Base-by-base conservation (phyloP, 2,113 vertebrate genomes). In the Alces alces region DNA sequence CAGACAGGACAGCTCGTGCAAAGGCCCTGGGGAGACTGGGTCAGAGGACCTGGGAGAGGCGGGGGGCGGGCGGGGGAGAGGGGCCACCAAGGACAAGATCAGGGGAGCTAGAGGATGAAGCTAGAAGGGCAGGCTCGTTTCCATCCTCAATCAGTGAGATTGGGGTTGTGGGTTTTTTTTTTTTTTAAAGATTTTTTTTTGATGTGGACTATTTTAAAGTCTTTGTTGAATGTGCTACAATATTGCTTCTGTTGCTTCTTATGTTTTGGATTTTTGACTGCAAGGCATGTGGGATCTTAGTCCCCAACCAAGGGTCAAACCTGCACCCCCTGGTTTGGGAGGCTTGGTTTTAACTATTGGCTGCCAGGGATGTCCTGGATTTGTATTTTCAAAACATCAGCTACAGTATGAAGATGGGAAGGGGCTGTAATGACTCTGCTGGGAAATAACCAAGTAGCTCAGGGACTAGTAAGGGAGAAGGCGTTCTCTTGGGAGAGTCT, bases 61-160 rank as follows among this genome's bases (percentile, higher is more conserved):
- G 0, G 1, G 17, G 76, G 43, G 0, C n/a, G 7, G 52, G 43
- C 3, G 39, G 39, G 39, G 39, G 39, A 43, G n/a, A 15, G 7
- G 10, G 15, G 43, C 3, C 1, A 30, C 33, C 6, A 47, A 30
- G 7, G 33, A 27, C 33, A 0, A 17, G 16, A 76, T 28, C 33
- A 14, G 43, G 43, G 1, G 70, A 73, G 33, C 57, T 1, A 0
- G 23, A 3, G 61, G 78, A 2, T 4, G n/a, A 27, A 27, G 43
- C 50, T 7, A 4, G 83, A 43, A 58, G 6, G 39, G 36, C 4
- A 3, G 52, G 54, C 58, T 52, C 23, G 0, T 19, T 25, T 61
- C 57, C 73, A 13, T 2, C 52, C 52, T 33, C 15, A 82, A 50
- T 4, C 54, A 6, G 6, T 2, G 27, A 43, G 7, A 11, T 4